Evolutionary conservation across 2,888 invertebrate species (phyloP), one percentile per base, ranked within the genome.

Genomic region (Tromatobia lineatoria): DNA sequence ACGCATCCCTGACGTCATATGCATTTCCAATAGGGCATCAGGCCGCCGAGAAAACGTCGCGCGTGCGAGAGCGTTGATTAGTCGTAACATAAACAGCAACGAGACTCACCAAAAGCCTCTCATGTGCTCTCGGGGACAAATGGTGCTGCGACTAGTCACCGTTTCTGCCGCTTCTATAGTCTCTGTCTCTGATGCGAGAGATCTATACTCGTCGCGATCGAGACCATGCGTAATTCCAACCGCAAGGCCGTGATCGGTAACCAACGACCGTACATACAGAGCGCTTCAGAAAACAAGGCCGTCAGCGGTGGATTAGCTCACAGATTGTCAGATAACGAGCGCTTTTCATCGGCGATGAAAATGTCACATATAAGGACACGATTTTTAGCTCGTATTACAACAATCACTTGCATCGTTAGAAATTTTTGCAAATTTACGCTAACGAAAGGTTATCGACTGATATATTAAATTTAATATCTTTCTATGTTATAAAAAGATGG

Each of bases 1-100:
- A 89, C 90, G 87, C 89, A 89, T 88, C 81, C 20, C 88, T 91
- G 90, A 91, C 90, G 91, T 91, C 91, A 91, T 88, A 75, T 76
- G 88, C 88, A 88, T 90, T 89, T 89, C 87, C 88, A 89, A 90
- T 89, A 86, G 88, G 86, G 84, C 81, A 81, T 52, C 83, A 8
- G 64, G 52, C 54, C 73, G 67, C 69, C 50, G 59, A 84, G 61
- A 66, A 85, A 67, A 76, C 75, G 66, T 47, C 54, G 23, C 15
- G 66, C 54, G 54, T 20, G 23, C 54, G 54, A 61, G 25, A 29
- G 42, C 54, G 20, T 45, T 59, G 47, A 25, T 70, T 61, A 47
- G 29, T 45, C n/a, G 45, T 57, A 18, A 13, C 66, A 61, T 45
- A 50, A 47, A 29, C 45, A 61, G 86, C 82, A 82, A 47, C 78